These are phyloP conservation scores for Oryzias woworae DNA, from an alignment of 2,113 vertebrate species.

Conservation along the genomic window DNA sequence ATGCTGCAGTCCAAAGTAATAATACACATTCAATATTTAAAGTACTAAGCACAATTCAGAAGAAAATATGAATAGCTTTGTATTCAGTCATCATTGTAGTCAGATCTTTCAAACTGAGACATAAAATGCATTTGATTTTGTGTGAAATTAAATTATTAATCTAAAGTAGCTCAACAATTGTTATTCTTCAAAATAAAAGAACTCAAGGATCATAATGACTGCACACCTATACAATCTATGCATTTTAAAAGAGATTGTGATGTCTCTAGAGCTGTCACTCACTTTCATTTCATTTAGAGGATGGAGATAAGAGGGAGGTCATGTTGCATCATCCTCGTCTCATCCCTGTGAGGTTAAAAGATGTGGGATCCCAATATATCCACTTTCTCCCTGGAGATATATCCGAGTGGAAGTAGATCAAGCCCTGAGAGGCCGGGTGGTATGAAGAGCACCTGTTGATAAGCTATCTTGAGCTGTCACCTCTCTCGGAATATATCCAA, in stretches of 20 bases:
- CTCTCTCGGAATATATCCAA: slow-evolving; percentile 49
- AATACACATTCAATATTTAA: too few relatives aligned
- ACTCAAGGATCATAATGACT: slow-evolving; percentile 3
- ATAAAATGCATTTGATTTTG: too few relatives aligned
- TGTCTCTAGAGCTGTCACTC: slow-evolving; percentile 10
- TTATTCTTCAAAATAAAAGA: neutral
- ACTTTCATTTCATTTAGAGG: slow-evolving; percentile 36
- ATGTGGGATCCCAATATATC: slow-evolving; percentile 25
- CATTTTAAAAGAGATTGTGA: slow-evolving; percentile 11
- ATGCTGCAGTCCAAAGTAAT: too few relatives aligned
- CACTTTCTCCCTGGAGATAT: slow-evolving; percentile 24
- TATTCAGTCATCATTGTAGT: too few relatives aligned
- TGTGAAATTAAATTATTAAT: too few relatives aligned
- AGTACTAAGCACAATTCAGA: too few relatives aligned
- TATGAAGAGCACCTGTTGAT: slow-evolving; percentile 60
- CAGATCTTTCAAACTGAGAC: too few relatives aligned
- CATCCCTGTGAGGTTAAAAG: slow-evolving; percentile 50
- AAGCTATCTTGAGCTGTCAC: slow-evolving; percentile 61
- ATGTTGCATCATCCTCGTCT: slow-evolving; percentile 29
- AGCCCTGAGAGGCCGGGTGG: slow-evolving; percentile 51
- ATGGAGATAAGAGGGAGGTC: slow-evolving; percentile 16
- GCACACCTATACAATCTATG: slow-evolving; percentile 8
- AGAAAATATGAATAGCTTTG: too few relatives aligned
- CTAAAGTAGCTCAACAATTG: too few relatives aligned
- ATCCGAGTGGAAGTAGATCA: slow-evolving; percentile 47